These are phyloP conservation scores for Dione vanillae DNA, from an alignment of 2,888 invertebrate genomes.

Conservation along the genomic window DNA sequence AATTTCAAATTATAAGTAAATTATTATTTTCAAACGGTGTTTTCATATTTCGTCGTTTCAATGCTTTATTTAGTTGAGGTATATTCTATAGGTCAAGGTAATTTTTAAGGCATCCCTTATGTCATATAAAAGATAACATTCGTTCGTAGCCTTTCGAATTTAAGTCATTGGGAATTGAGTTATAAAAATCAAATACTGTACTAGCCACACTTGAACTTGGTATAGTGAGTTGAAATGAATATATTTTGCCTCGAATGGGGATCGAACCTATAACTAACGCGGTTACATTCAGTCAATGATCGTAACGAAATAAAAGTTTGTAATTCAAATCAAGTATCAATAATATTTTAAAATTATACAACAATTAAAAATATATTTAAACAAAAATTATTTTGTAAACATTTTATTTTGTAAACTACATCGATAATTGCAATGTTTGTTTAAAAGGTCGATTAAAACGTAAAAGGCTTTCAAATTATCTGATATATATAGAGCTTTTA, in stretches of 20 bases:
- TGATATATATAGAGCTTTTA: too few species aligned
- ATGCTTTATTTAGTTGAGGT: neutral
- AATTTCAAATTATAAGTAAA: neutral
- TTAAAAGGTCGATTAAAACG: neutral
- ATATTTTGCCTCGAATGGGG: too few species aligned
- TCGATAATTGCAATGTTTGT: neutral
- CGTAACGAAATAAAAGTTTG: constrained; percentile 9
- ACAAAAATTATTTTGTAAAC: neutral
- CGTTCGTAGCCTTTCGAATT: too few species aligned
- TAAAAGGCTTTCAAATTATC: neutral
- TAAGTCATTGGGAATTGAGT: too few species aligned
- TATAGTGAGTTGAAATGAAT: too few species aligned
- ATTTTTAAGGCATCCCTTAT: too few species aligned
- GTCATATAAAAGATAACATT: too few species aligned
- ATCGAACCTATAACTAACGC: too few species aligned
- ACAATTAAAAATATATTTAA: neutral
- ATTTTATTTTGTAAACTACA: neutral
- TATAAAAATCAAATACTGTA: too few species aligned
- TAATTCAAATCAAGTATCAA: neutral
- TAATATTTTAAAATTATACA: constrained; percentile 4
- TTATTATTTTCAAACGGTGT: constrained; percentile 1
- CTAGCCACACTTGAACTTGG: too few species aligned
- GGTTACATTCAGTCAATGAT: too few species aligned
- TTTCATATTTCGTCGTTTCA: neutral
- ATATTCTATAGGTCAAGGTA: too few species aligned